Evolutionary conservation across 2,113 vertebrate species (phyloP).

Genomic region (Gymnogyps californianus): DNA sequence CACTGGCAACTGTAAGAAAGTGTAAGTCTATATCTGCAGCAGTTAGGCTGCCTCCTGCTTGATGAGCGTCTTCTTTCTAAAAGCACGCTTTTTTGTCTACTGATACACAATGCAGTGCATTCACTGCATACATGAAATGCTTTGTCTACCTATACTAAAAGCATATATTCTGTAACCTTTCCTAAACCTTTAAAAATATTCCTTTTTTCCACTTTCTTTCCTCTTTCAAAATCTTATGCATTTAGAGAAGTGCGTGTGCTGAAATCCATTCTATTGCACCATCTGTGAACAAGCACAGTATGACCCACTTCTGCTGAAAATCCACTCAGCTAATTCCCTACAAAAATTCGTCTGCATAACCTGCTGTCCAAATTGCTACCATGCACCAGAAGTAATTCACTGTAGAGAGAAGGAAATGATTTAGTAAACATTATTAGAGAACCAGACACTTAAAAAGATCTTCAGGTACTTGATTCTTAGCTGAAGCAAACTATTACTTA

Average conservation of each 20-base stretch:
- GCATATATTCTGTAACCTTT: neutral
- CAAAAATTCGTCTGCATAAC: neutral
- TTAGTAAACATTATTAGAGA: slow-evolving; percentile 18
- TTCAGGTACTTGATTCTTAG: neutral
- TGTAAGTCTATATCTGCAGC: neutral
- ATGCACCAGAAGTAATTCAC: slow-evolving; percentile 7
- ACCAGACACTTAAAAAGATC: neutral
- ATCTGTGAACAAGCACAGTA: slow-evolving; percentile 35
- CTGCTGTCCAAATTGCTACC: slow-evolving; percentile 11
- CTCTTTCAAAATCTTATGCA: neutral
- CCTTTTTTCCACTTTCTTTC: neutral
- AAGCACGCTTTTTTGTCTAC: neutral
- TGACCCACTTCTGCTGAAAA: slow-evolving; percentile 53
- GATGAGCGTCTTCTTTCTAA: neutral
- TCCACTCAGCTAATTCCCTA: slow-evolving; percentile 38
- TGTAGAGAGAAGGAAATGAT: slow-evolving; percentile 9
- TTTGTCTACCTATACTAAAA: neutral
- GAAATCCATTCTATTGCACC: slow-evolving; percentile 24
- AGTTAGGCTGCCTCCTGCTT: neutral
- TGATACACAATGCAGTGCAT: neutral
- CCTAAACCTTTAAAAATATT: neutral
- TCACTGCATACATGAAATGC: neutral
- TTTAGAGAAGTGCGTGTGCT: neutral
- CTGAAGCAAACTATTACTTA: neutral
- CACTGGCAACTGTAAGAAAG: neutral